phyloP scores from a whole-genome alignment of 2,888 invertebrate genomes.

The Cetonia aurata region DNA sequence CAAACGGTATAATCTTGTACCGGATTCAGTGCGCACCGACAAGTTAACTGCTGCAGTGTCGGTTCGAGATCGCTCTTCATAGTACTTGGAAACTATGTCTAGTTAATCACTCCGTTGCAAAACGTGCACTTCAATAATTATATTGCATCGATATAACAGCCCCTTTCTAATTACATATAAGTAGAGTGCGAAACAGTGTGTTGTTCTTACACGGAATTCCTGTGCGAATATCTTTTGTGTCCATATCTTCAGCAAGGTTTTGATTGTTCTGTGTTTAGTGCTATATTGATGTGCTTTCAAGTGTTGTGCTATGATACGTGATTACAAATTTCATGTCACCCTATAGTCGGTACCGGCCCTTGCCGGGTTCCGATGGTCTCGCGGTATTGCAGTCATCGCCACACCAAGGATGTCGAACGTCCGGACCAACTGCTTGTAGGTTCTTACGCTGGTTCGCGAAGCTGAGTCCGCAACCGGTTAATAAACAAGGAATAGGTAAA shows the following conservation, averaged over 20 bases:
- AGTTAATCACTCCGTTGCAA: constrained; percentile 1
- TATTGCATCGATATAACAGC: neutral
- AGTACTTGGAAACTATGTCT: neutral
- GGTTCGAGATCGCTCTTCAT: constrained; percentile 11
- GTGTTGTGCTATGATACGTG: constrained; percentile 41
- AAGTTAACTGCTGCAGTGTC: constrained; percentile 3
- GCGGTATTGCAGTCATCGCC: constrained; percentile 54
- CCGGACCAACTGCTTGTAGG: constrained; percentile 66
- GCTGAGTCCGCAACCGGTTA: constrained; percentile 69
- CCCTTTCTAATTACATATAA: too few species aligned
- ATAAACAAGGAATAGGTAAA: constrained; percentile 66
- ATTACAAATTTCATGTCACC: constrained; percentile 62
- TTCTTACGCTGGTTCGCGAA: constrained; percentile 71
- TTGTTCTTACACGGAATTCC: constrained; percentile 22
- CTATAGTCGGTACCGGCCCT: constrained; percentile 66
- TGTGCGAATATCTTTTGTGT: constrained; percentile 46
- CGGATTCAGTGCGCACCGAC: constrained; percentile 26
- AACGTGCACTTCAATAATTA: too few species aligned
- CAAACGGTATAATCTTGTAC: constrained; percentile 35
- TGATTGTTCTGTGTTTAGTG: constrained; percentile 22
- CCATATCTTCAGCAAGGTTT: neutral
- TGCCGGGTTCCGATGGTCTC: constrained; percentile 63
- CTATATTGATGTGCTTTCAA: constrained; percentile 24
- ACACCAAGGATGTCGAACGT: constrained; percentile 51
- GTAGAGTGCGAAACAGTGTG: constrained; percentile 5